phyloP scores from a whole-genome alignment of 2,113 vertebrate genomes.

The Campylomormyrus numenius region DNA sequence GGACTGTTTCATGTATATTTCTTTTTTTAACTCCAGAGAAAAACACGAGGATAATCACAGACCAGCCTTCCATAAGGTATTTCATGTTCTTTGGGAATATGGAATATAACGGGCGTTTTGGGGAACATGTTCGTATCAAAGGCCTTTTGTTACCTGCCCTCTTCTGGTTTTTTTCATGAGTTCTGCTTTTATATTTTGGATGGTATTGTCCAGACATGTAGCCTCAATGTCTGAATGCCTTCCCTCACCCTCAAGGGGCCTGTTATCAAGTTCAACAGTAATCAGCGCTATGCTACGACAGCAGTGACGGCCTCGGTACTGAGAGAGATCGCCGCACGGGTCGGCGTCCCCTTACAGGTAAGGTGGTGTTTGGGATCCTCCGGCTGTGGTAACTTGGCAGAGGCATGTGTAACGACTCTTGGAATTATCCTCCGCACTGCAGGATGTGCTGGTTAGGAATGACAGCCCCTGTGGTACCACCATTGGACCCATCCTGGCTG shows the following conservation, averaged over 20 bases:
- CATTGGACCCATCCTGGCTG: slow-evolving; percentile 87
- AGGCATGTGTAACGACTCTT: neutral
- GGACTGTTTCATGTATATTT: neutral
- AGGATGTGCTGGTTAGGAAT: slow-evolving; percentile 96
- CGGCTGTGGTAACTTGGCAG: neutral
- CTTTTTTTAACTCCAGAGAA: slow-evolving; percentile 61
- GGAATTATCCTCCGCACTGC: neutral
- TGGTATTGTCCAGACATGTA: neutral
- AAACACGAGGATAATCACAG: slow-evolving; percentile 96
- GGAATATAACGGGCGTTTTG: neutral
- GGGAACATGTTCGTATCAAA: neutral
- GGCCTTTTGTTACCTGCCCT: neutral
- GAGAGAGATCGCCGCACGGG: slow-evolving; percentile 68
- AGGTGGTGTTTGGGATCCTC: neutral
- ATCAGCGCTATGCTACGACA: slow-evolving; percentile 90
- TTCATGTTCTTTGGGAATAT: neutral
- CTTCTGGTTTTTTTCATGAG: neutral
- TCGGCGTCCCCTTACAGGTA: slow-evolving; percentile 86
- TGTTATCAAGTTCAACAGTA: slow-evolving; percentile 92
- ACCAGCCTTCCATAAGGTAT: slow-evolving; percentile 88
- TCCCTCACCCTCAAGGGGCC: slow-evolving; percentile 70
- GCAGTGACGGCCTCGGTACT: slow-evolving; percentile 80
- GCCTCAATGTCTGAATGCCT: neutral
- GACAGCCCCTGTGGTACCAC: slow-evolving; percentile 84
- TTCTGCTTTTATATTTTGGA: neutral